A percentile compares a stretch with the other conserved stretches of the same genome.
phyloP scores from a whole-genome alignment of 2,113 vertebrate genomes.

The Psilopsiagon aurifrons region DNA sequence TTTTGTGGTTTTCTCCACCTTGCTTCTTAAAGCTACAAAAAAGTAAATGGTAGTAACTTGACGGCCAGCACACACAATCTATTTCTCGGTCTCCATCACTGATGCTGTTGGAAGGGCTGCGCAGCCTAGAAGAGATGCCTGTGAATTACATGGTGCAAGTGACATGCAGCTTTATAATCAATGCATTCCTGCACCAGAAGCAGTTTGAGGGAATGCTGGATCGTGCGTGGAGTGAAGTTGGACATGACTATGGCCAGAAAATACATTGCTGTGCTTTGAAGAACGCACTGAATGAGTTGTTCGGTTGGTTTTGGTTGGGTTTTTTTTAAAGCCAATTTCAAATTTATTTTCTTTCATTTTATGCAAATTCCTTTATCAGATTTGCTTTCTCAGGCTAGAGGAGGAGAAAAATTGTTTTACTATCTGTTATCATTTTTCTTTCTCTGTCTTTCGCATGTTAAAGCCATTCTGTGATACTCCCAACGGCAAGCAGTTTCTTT shows the following conservation, averaged over 20 bases:
- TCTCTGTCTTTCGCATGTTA: background rate
- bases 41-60: accelerated
- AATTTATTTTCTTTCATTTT: background rate
- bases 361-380: background rate
- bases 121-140: background rate
- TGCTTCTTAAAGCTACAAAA: background rate
- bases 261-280: background rate
- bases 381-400: background rate
- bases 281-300: background rate
- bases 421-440: background rate
- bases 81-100: background rate
- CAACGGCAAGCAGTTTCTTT: background rate
- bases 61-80: background rate
- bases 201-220: background rate
- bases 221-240: background rate
- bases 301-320: background rate
- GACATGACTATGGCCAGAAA: background rate
- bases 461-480: background rate
- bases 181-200: background rate
- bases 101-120: background rate
- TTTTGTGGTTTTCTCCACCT: background rate
- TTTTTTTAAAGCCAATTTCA: background rate
- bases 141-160: background rate
- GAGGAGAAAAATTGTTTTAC: background rate
- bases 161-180: background rate